Conservation (phyloP, 2,888 invertebrate genomes). For the Andrena haemorrhoa region DNA sequence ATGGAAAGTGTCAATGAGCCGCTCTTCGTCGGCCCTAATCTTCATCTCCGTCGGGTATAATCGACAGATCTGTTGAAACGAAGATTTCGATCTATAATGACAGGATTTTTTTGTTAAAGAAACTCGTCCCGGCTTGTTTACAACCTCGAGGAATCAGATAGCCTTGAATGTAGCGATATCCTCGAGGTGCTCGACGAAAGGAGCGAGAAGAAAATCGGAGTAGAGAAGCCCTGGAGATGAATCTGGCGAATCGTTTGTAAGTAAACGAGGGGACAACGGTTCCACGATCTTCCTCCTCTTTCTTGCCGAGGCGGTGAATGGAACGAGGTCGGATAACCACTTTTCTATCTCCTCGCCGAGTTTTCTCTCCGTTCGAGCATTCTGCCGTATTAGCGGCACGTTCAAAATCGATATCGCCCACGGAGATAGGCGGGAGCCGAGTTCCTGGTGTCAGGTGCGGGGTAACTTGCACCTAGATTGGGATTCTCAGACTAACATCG, state of each 20-base stretch:
- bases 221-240: conserved; percentile 60
- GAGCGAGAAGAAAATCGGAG: conserved; percentile 43
- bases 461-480: background rate
- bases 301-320: conserved; percentile 48
- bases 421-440: conserved; percentile 16
- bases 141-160: conserved; percentile 65
- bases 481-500: background rate
- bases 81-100: conserved; percentile 44
- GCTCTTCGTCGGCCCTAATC: too few species aligned
- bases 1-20: background rate
- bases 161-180: conserved; percentile 51
- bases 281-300: conserved; percentile 48
- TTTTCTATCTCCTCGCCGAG: conserved; percentile 51
- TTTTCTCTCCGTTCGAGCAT: conserved; percentile 41
- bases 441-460: conserved; percentile 9
- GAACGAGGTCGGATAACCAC: conserved; percentile 61
- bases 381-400: conserved; percentile 18
- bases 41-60: conserved; percentile 3
- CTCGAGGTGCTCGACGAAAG: conserved; percentile 32
- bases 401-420: conserved; percentile 28
- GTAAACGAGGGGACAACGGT: conserved; percentile 66
- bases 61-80: conserved; percentile 27
- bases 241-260: conserved; percentile 68
- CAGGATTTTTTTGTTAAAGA: conserved; percentile 32
- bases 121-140: conserved; percentile 54